A percentile compares a stretch with the other conserved stretches of the same genome.
These are phyloP conservation scores for Perdix hodgsoniae DNA, from an alignment of 2,797 vertebrate genomes.

Conservation along the genomic window DNA sequence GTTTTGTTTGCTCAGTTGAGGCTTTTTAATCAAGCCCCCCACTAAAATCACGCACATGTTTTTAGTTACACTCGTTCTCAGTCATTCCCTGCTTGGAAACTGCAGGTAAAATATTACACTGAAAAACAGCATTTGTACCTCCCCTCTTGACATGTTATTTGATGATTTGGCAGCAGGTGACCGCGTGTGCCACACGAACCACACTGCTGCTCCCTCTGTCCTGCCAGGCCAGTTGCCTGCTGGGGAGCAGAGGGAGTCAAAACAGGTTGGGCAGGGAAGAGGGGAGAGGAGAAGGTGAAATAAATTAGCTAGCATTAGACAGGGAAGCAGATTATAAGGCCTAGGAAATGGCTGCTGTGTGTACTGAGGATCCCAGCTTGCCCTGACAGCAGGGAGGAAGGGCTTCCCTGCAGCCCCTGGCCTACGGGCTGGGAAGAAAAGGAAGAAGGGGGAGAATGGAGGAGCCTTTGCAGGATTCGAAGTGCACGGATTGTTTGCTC, in stretches of 20 bases:
- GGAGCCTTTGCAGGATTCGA: neutral
- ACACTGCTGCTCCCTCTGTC: neutral
- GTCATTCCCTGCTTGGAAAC: constrained; percentile 14
- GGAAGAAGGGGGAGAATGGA: neutral
- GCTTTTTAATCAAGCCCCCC: constrained; percentile 6
- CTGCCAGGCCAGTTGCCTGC: neutral
- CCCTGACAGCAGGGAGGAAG: neutral
- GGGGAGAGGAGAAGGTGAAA: neutral
- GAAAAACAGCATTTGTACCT: constrained; percentile 50
- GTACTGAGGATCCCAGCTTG: neutral
- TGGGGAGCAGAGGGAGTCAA: neutral
- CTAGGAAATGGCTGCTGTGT: neutral
- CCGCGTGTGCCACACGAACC: neutral
- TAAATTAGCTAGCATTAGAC: neutral
- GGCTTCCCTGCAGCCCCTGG: neutral
- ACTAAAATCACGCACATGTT: neutral
- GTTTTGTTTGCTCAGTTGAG: neutral
- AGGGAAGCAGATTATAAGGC: neutral
- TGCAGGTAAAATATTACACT: constrained; percentile 58
- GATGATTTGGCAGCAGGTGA: neutral
- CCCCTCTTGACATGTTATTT: neutral
- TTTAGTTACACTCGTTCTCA: neutral
- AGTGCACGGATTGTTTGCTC: neutral
- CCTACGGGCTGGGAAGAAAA: neutral
- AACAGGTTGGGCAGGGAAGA: neutral